Percentiles rank a stretch among this genome's conserved stretches.
Evolutionary conservation across 2,888 invertebrate species (phyloP).

Genomic region (Apodemia mormo): DNA sequence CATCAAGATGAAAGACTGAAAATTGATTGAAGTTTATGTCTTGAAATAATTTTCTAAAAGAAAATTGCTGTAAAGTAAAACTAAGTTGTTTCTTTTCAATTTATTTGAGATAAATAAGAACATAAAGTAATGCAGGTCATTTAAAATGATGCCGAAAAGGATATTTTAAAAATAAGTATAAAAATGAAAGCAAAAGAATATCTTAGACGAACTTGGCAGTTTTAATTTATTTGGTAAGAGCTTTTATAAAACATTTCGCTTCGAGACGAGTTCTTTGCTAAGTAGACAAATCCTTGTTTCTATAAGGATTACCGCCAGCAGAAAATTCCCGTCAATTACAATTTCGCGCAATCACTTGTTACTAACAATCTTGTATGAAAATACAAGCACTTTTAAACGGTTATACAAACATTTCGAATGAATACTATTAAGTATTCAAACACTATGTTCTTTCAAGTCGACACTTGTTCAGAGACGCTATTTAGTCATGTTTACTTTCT

Average conservation of each 20-base stretch:
- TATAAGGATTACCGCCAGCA: constrained; percentile 30
- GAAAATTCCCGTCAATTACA: constrained; percentile 22
- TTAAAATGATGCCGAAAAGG: constrained; percentile 3
- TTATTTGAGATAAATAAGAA: constrained; percentile 1
- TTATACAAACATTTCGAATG: constrained; percentile 26
- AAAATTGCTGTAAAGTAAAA: not conserved
- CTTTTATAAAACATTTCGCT: constrained; percentile 20
- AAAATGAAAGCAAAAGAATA: not conserved
- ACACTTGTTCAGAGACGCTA: constrained; percentile 12
- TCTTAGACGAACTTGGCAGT: constrained; percentile 1
- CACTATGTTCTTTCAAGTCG: constrained; percentile 26
- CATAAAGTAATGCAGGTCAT: not conserved
- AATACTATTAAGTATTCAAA: constrained; percentile 18
- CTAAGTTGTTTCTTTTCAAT: not conserved
- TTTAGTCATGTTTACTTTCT: constrained; percentile 18
- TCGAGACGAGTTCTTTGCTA: constrained; percentile 23
- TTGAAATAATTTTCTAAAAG: not conserved
- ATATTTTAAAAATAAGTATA: not conserved
- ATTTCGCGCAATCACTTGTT: constrained; percentile 26
- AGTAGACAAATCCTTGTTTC: constrained; percentile 32
- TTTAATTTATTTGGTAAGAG: constrained; percentile 19
- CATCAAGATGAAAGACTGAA: not conserved
- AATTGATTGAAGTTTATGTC: not conserved
- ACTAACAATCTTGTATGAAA: constrained; percentile 25
- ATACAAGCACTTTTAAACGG: constrained; percentile 26